Base-by-base conservation (phyloP, 53 echinoderm and acorn worm genomes). In the Glandiceps talaboti region DNA sequence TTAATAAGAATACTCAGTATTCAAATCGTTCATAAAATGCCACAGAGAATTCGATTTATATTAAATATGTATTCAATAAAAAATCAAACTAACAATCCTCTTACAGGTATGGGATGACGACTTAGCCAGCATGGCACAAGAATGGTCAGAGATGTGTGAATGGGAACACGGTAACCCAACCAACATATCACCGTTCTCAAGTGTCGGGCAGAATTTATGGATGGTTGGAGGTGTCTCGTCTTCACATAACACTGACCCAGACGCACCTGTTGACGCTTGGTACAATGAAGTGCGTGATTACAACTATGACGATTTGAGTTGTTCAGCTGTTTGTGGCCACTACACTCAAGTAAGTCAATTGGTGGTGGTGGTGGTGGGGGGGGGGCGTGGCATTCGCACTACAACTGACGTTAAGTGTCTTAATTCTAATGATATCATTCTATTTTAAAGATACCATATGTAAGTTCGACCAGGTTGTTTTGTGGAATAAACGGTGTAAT, bases 271-370 rank as follows among this genome's bases (percentile, higher is more conserved):
- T 12, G 82, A 89, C 30, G 29, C 74, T 1, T 94, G 94, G 94
- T 94, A 91, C 74, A 72, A 87, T 32, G 94, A 94, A 81, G 87
- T 80, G 1, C 80, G 31, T 30, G 76, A 85, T 76, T 94, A 91
- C 74, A 82, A 45, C 27, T 91, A 83, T 81, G 79, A 80, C 26
- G 80, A 79, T 0, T 79, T 81, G 30, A 1, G 32, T 14, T 94
- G 94, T 33, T 33, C 83, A 25, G 88, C 85, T 14, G 83, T 85
- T 0, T 94, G 94, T 81, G 94, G 94, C 0, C 94, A 94, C 80
- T 94, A 94, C 72, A 94, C 94, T 0, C 94, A 94, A 89, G 94
- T 94, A 87, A n/a, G n/a, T n/a, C n/a, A n/a, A n/a, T n/a, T n/a
- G n/a, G n/a, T n/a, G n/a, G n/a, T n/a, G n/a, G n/a, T n/a, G n/a